Base-by-base conservation (phyloP, 2,797 vertebrate genomes). In the Gymnoscopelus braueri region DNA sequence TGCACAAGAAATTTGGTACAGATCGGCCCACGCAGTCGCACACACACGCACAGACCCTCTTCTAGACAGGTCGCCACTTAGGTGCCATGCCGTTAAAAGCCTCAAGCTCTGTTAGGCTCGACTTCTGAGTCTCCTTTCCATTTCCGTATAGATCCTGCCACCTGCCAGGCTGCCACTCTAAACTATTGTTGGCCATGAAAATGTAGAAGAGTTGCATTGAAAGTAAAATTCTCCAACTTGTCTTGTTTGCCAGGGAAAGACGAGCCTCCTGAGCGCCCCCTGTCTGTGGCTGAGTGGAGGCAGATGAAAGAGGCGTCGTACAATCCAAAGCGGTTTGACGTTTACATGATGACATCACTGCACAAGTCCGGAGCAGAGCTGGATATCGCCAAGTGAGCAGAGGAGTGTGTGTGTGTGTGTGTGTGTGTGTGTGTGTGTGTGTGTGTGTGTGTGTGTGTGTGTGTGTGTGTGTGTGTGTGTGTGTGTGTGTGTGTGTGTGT, bases 201-300 rank as follows among this genome's bases (percentile, higher is more conserved):
- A 29, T 29, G 26, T 29, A 1, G 26, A 29, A 4, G 26, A 29
- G 26, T 29, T 29, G 26, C 26, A 29, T 29, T 29, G 26, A 29
- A 29, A 29, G 26, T 29, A 3, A 29, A 29, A 19, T 5, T 19
- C 52, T 71, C n/a, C 15, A 2, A 6, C 5, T 9, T 19, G 44
- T 51, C 32, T 5, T 1, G 26, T 69, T 19, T 50, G 6, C 14
- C 15, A 89, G 88, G 11, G 47, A 83, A 12, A 51, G 0, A 69
- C 15, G 23, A 58, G 24, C 23, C 93, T 54, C 91, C 93, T 2
- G 90, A 94, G 60, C 93, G 85, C n/a, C 91, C 93, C 0, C 88
- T 99, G 39, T 91, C 85, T 63, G 52, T 77, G 19, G 82, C 91
- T 3, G 95, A 96, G 29, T 99, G 98, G 98, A 91, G 74, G 68